Base-by-base conservation (phyloP, 2,797 vertebrate species). In the Gymnodraco acuticeps region DNA sequence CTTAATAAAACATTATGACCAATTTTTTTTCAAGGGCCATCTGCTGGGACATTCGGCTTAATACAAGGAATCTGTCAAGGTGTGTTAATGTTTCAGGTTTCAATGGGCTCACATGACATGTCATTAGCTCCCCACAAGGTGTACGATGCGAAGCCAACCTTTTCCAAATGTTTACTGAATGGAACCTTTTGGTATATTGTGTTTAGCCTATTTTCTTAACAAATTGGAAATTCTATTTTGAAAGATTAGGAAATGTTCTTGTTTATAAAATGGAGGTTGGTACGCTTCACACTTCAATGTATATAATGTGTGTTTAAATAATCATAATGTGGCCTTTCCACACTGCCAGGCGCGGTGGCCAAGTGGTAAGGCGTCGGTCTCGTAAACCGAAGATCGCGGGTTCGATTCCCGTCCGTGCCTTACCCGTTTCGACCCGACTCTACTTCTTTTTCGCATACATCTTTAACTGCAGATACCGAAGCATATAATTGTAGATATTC, bases 321-420 rank as follows among this genome's bases (percentile, higher is more conserved):
- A 0, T 9, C 3, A 55, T 3, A 9, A 0, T 1, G 14, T 17
- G 11, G 0, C 10, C 1, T 0, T 0, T 14, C 10, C 4, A 31
- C 8, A 79, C 19, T 82, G 74, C 77, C 94, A 95, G 97, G 97
- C 97, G 97, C 97, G 97, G 97, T 98, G 97, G 96, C 96, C 96
- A 97, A 97, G 96, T 97, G 96, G 95, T 95, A 96, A 95, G 95
- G 95, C 95, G 95, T 96, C 95, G 95, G 95, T 96, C 95, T 96
- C 95, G 95, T 96, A 96, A 96, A 96, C 95, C 95, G 95, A 96
- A 96, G 94, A 95, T 95, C 95, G 94, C 95, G 95, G 95, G 94
- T 96, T 96, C 95, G 95, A 96, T 95, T 77, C 75, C 54, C 80
- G 90, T 87, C 86, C 84, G 82, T 94, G 88, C 63, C 60, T 87